These are phyloP conservation scores for Drepanosiphum platanoidis DNA, from an alignment of 2,888 invertebrate genomes.

Conservation along the genomic window DNA sequence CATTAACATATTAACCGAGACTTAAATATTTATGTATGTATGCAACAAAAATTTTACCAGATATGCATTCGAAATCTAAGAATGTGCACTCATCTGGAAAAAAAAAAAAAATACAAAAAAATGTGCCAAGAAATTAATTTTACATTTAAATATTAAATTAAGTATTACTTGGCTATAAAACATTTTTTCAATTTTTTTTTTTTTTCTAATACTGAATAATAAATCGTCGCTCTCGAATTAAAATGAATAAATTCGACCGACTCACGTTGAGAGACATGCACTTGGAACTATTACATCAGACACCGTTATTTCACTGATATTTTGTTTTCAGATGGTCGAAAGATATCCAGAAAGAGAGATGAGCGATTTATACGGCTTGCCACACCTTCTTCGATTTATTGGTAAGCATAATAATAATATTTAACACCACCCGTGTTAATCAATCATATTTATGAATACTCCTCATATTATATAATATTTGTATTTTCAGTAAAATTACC, in stretches of 20 bases:
- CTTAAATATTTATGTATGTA: too few species aligned
- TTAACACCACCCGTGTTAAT: background rate
- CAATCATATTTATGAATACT: background rate
- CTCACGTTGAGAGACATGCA: background rate
- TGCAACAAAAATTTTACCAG: too few species aligned
- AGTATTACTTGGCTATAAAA: too few species aligned
- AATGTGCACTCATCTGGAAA: too few species aligned
- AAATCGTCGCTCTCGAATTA: too few species aligned
- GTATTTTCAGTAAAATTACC: conserved; percentile 38
- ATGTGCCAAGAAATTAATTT: too few species aligned
- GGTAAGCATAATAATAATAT: conserved; percentile 67
- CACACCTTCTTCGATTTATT: conserved; percentile 89
- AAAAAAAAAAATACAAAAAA: too few species aligned
- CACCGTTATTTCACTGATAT: background rate
- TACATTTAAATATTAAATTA: too few species aligned
- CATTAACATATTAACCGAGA: too few species aligned
- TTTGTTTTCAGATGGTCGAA: conserved; percentile 70
- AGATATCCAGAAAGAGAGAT: conserved; percentile 81
- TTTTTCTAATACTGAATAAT: too few species aligned
- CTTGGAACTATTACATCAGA: background rate
- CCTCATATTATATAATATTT: background rate
- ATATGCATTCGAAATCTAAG: too few species aligned
- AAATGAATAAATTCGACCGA: background rate
- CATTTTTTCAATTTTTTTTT: too few species aligned
- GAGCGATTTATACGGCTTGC: conserved; percentile 87